These are phyloP conservation scores for Creontiades dilutus DNA, from an alignment of 2,888 invertebrate species.

Conservation along the genomic window DNA sequence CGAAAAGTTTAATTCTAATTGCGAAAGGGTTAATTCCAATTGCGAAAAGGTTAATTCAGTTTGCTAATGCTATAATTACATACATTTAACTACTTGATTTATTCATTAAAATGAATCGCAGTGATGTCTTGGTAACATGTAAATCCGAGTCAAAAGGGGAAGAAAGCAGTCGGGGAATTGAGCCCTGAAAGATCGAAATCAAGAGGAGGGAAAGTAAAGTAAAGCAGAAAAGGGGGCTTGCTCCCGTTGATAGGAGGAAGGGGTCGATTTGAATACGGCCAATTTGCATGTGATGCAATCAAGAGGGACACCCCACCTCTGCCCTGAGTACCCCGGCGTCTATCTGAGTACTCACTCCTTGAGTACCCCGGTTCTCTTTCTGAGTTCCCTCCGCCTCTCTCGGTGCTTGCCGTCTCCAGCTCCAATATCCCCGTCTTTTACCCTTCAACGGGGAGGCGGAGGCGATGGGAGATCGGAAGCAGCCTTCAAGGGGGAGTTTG, in stretches of 20 bases:
- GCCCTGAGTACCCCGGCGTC: background rate
- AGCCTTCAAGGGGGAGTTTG: background rate
- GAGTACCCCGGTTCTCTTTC: background rate
- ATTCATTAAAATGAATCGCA: too few species aligned
- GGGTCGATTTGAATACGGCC: conserved; percentile 59
- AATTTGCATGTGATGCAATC: conserved; percentile 64
- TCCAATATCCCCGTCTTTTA: too few species aligned
- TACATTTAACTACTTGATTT: too few species aligned
- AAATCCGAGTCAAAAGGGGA: background rate
- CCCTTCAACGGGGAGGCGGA: background rate
- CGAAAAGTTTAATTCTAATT: too few species aligned
- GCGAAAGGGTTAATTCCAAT: too few species aligned
- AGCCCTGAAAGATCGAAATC: background rate
- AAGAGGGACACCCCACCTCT: conserved; percentile 11
- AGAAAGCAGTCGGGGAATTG: background rate
- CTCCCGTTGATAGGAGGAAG: conserved; percentile 38
- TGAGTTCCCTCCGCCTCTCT: background rate
- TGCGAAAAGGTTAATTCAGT: too few species aligned
- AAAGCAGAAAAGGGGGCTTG: background rate
- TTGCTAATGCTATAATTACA: too few species aligned
- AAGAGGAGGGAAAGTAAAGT: background rate
- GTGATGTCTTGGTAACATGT: background rate
- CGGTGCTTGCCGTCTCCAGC: too few species aligned
- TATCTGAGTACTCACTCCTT: background rate
- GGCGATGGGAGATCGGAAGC: background rate